A percentile compares a stretch with the other conserved stretches of the same genome.
These are phyloP conservation scores for Heteractis magnifica DNA, from an alignment of 92 coral and sea anemone genomes.

Conservation along the genomic window DNA sequence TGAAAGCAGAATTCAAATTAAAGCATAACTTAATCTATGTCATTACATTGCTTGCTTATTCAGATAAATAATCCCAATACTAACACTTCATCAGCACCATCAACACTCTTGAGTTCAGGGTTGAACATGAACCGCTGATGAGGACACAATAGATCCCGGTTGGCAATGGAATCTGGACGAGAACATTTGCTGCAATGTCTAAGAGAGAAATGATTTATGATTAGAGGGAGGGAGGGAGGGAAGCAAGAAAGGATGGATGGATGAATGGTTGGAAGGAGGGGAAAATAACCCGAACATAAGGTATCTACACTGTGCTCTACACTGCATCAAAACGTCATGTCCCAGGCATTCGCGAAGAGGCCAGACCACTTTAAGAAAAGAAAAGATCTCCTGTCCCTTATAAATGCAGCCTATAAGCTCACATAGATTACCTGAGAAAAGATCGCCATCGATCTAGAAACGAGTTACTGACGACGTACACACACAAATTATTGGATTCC, in stretches of 20 bases:
- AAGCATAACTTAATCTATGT: too few relatives aligned
- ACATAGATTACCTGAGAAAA: slow-evolving; percentile 67
- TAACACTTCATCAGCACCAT: slow-evolving; percentile 58
- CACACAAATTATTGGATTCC: slow-evolving; percentile 28
- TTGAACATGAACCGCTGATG: slow-evolving; percentile 74
- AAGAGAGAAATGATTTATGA: neutral
- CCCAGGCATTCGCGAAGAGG: too few relatives aligned
- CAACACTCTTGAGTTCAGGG: slow-evolving; percentile 70
- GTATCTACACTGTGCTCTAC: too few relatives aligned
- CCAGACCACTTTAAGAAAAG: neutral
- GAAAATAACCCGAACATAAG: too few relatives aligned
- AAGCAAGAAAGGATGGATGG: neutral
- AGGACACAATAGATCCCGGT: slow-evolving; percentile 74
- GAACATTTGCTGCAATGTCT: slow-evolving; percentile 26
- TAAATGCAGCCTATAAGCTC: neutral
- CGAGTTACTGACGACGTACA: slow-evolving; percentile 56
- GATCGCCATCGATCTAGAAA: slow-evolving; percentile 85
- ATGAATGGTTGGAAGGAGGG: too few relatives aligned
- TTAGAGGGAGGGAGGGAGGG: neutral
- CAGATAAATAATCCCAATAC: neutral
- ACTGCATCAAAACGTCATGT: too few relatives aligned
- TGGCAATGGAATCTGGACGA: slow-evolving; percentile 72
- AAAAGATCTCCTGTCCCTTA: neutral
- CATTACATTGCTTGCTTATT: neutral
- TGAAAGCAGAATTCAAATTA: neutral